Base-by-base conservation (phyloP, 2,888 invertebrate genomes). In the Thyatira batis region DNA sequence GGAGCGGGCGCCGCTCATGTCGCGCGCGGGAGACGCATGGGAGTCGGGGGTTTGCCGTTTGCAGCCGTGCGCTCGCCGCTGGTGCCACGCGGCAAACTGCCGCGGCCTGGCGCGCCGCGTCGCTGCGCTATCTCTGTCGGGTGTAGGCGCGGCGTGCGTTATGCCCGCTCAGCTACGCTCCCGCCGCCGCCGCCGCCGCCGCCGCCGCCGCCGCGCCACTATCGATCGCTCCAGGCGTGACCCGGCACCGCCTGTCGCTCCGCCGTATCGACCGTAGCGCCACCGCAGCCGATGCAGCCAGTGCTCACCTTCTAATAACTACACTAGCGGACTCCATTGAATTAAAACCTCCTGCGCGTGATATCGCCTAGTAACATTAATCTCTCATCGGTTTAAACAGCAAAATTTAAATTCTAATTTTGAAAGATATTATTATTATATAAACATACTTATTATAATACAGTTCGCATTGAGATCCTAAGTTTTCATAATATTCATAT, bases 1-100 rank as follows among this genome's bases (percentile, higher is more conserved):
- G 89, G 93, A 89, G 91, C 93, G 93, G 90, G 92, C 93, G 84
- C 88, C 87, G 84, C 85, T 89, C 91, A 91, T 91, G 78, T 70
- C 85, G 83, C 82, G 81, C 72, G 79, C 73, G 77, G 73, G 68
- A 78, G 82, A 85, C 79, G 87, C 93, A 93, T 91, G 85, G 79
- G 84, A 82, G 83, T 76, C 70, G 73, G 69, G 75, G 66, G 74
- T 39, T 73, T 71, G 63, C 55, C 68, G 63, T 60, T 54, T 57
- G 67, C 60, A 64, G 58, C 65, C 61, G 55, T 60, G 57, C 55
- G 59, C 63, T 66, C 69, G 72, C 77, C 78, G 77, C 73, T 74
- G 76, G 74, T 75, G 80, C 77, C 80, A 67, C 82, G 81, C 84
- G 85, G 82, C 82, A 77, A 76, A 81, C 83, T 82, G 77, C 61